Evolutionary conservation across 2,113 vertebrate genomes (phyloP).

Genomic region (Verasper variegatus): DNA sequence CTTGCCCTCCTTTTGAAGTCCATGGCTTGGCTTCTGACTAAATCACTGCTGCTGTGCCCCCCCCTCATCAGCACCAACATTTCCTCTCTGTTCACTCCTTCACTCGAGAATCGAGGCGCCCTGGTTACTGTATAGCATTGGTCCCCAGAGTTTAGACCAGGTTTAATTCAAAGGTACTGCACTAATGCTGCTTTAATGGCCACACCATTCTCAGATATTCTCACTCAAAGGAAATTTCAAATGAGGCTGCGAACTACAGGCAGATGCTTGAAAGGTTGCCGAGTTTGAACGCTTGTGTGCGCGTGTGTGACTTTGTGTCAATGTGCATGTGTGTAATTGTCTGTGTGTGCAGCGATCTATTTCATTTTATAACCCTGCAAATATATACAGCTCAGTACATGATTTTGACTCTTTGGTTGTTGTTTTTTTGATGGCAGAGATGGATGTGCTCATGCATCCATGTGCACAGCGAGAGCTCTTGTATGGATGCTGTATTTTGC

Average conservation of each 20-base stretch:
- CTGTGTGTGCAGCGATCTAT: constrained; percentile 11
- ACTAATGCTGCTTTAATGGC: constrained; percentile 90
- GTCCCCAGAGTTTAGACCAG: constrained; percentile 86
- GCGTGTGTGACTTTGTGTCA: constrained; percentile 19
- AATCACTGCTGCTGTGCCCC: constrained; percentile 60
- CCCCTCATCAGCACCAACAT: constrained; percentile 56
- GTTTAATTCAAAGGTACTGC: constrained; percentile 90
- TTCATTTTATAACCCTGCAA: constrained; percentile 28
- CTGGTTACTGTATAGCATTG: constrained; percentile 81
- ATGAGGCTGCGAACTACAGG: constrained; percentile 77
- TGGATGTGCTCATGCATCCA: constrained; percentile 48
- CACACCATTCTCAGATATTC: constrained; percentile 86
- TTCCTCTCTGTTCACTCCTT: constrained; percentile 60
- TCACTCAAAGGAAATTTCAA: constrained; percentile 89
- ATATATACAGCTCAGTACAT: constrained; percentile 12
- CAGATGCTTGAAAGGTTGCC: constrained; percentile 70
- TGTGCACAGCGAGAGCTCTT: constrained; percentile 27
- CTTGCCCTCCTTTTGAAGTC: constrained; percentile 78
- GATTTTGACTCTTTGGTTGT: constrained; percentile 26
- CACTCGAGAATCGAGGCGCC: constrained; percentile 66
- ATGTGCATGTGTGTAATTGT: constrained; percentile 19
- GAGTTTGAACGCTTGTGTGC: constrained; percentile 29
- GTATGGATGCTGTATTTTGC: constrained; percentile 36
- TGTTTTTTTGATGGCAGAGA: constrained; percentile 7
- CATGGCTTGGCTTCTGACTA: constrained; percentile 63